Conservation (phyloP, 1,140 invertebrate species). For the Apis dorsata region DNA sequence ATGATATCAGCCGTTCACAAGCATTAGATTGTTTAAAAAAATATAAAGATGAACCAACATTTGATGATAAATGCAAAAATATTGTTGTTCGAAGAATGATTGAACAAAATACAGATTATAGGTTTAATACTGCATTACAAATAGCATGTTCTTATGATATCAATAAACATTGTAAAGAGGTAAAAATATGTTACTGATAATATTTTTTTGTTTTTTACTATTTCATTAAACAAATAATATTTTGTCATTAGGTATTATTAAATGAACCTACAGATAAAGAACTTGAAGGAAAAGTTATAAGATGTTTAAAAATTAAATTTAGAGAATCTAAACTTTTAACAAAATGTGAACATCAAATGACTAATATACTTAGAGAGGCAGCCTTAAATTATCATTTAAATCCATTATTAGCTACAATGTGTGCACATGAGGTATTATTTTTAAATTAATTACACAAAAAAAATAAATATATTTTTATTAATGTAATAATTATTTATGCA, state of each 20-base stretch:
- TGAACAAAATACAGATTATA: slow-evolving; percentile 94
- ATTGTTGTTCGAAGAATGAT: slow-evolving; percentile 94
- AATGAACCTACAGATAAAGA: slow-evolving; percentile 76
- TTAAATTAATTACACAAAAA: slow-evolving; percentile 14
- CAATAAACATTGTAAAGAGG: slow-evolving; percentile 83
- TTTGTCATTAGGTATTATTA: slow-evolving; percentile 67
- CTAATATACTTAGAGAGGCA: slow-evolving; percentile 90
- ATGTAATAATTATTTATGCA: background rate
- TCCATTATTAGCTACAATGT: slow-evolving; percentile 89
- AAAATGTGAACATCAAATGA: slow-evolving; percentile 91
- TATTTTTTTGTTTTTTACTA: background rate
- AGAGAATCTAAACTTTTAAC: slow-evolving; percentile 85
- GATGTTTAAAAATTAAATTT: slow-evolving; percentile 89
- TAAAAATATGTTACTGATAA: slow-evolving; percentile 58
- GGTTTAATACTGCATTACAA: slow-evolving; percentile 93
- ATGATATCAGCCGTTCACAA: slow-evolving; percentile 84
- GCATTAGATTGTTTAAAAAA: slow-evolving; percentile 88
- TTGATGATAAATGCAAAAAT: slow-evolving; percentile 92
- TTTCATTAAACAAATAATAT: slow-evolving; percentile 15
- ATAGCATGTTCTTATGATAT: slow-evolving; percentile 88
- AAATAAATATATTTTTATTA: background rate
- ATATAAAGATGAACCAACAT: slow-evolving; percentile 89
- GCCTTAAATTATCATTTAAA: slow-evolving; percentile 93
- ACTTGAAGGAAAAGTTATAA: slow-evolving; percentile 82
- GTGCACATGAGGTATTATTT: slow-evolving; percentile 81